Conservation (phyloP, 2,888 invertebrate species). For the Heterodera filipjevi region DNA sequence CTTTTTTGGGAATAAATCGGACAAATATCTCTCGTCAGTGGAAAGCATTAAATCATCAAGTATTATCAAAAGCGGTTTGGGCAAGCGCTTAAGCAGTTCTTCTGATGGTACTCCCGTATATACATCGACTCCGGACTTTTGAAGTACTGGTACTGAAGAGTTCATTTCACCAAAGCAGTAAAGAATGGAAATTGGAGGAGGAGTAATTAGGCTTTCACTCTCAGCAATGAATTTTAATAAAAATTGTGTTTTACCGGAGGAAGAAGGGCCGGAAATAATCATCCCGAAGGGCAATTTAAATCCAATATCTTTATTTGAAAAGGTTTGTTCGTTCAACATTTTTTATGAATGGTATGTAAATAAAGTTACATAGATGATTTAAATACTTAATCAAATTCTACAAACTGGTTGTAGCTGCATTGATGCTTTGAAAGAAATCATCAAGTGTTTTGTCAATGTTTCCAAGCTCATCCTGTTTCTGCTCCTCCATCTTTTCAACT, state of each 20-base stretch:
- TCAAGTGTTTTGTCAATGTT: too few species aligned
- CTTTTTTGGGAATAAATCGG: slow-evolving; percentile 30
- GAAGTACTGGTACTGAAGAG: slow-evolving; percentile 4
- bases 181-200: background rate
- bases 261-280: slow-evolving; percentile 19
- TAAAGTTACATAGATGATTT: too few species aligned
- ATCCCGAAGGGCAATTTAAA: slow-evolving; percentile 20
- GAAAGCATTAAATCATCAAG: slow-evolving; percentile 29
- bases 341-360: too few species aligned
- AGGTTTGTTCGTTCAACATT: background rate
- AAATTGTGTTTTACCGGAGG: slow-evolving; percentile 12
- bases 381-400: too few species aligned
- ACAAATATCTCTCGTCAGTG: slow-evolving; percentile 16
- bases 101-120: slow-evolving; percentile 20
- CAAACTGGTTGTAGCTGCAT: too few species aligned
- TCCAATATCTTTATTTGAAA: slow-evolving; percentile 10
- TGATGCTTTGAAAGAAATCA: too few species aligned
- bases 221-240: slow-evolving; percentile 21
- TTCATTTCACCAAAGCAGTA: slow-evolving; percentile 24
- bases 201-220: background rate
- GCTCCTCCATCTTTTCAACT: too few species aligned
- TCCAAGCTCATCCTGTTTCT: too few species aligned
- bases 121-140: slow-evolving; percentile 9
- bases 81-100: slow-evolving; percentile 18
- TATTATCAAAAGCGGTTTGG: slow-evolving; percentile 11